phyloP scores from a whole-genome alignment of 2,113 vertebrate genomes.

The Alectura lathami region DNA sequence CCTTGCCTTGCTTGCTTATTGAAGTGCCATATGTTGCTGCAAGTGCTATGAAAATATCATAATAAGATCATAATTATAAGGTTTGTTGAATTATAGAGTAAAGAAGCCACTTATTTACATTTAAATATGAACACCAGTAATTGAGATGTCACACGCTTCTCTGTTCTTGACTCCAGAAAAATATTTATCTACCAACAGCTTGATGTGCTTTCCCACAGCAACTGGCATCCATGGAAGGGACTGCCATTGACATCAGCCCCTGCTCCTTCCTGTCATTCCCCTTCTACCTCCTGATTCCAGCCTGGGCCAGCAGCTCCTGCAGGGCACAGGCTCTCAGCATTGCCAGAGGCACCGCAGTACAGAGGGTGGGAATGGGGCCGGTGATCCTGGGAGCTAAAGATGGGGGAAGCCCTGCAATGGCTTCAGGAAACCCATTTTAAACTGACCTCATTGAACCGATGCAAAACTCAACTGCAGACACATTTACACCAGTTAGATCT shows the following conservation, averaged over 20 bases:
- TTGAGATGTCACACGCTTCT: conserved; percentile 47
- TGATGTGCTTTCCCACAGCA: conserved; percentile 20
- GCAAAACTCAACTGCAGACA: neutral
- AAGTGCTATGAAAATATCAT: conserved; percentile 67
- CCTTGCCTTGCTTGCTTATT: conserved; percentile 61
- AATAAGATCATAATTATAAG: conserved; percentile 67
- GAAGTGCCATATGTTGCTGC: conserved; percentile 66
- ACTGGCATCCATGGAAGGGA: conserved; percentile 16
- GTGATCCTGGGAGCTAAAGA: neutral
- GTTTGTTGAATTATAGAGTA: conserved; percentile 69
- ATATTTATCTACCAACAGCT: conserved; percentile 63
- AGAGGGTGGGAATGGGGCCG: no score
- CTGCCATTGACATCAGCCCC: neutral
- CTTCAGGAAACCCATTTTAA: conserved; percentile 7
- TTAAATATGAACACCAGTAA: conserved; percentile 64
- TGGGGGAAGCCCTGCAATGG: neutral
- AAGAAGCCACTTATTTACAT: conserved; percentile 69
- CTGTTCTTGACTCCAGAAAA: conserved; percentile 60
- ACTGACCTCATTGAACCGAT: neutral
- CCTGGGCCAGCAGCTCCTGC: neutral
- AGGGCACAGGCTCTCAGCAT: neutral
- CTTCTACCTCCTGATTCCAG: neutral
- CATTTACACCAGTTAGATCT: neutral
- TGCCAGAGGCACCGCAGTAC: neutral
- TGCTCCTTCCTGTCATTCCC: neutral